Conservation (phyloP, 2,797 vertebrate species). For the Chromis chromis region DNA sequence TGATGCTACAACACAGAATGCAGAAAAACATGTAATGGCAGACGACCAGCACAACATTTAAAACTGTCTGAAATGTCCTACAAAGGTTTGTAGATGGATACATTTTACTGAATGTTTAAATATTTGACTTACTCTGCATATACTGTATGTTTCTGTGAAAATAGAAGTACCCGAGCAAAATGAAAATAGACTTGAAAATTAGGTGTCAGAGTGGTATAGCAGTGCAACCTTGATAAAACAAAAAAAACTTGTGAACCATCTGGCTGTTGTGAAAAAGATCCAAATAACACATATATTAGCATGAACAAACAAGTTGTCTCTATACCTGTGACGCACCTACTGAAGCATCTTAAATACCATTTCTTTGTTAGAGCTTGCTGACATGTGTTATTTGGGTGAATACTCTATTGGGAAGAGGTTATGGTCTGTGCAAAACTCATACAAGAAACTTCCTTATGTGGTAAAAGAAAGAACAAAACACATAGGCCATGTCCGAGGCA, state of each 20-base stretch:
- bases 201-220: not conserved
- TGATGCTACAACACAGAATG: too few species aligned
- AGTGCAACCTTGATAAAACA: not conserved
- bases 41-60: too few species aligned
- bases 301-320: not conserved
- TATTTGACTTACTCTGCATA: too few species aligned
- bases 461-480: slow-evolving; percentile 41
- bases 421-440: not conserved
- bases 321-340: not conserved
- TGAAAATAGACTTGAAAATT: not conserved
- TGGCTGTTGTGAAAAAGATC: slow-evolving; percentile 24
- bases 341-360: not conserved
- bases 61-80: too few species aligned
- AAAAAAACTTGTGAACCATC: slow-evolving; percentile 30
- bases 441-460: slow-evolving; percentile 26
- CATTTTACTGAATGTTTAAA: too few species aligned
- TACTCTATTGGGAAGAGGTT: not conserved
- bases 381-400: not conserved
- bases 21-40: too few species aligned
- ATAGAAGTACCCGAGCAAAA: too few species aligned
- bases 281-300: not conserved
- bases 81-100: too few species aligned
- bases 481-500: slow-evolving; percentile 12
- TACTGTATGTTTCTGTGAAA: too few species aligned
- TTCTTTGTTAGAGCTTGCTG: not conserved